Base-by-base conservation (phyloP, 2,113 vertebrate species). In the Conger conger region DNA sequence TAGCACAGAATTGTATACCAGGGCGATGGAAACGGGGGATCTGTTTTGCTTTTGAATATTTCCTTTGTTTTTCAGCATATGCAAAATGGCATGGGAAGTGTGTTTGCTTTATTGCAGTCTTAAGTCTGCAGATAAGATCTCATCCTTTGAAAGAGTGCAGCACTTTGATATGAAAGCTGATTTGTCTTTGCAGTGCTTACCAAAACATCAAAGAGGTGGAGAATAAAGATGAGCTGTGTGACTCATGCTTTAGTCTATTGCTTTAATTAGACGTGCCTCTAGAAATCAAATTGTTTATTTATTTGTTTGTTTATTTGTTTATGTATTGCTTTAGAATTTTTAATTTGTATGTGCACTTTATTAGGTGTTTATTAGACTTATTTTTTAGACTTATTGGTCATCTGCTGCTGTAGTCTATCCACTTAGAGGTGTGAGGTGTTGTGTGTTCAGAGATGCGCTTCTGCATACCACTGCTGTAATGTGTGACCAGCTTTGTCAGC, bases 91-190 rank as follows among this genome's bases (percentile, higher is more conserved):
- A 84, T 45, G 53, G 85, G 82, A 87, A 84, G 82, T 35, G 30
- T 81, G 83, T 84, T 88, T 84, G 57, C 79, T 81, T 37, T 85
- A 83, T 77, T 77, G 7, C 85, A 40, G 5, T 78, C 82, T 79
- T 86, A 42, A 79, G 78, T 79, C 68, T 50, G 68, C 77, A 89
- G 89, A 87, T 78, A 57, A 73, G 53, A 86, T 82, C 77, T 38
- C 35, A 33, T 90, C 53, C 78, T 88, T 91, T 93, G 86, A 93
- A 93, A 92, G 87, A 92, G 90, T 89, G 91, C 89, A 89, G 88
- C 85, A 35, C 87, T 90, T 92, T 86, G 54, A 88, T 84, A 45
- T 90, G 85, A 85, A 83, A 78, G 78, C 86, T 84, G 80, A 50
- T 83, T 60, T 86, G 83, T 89, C 84, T 83, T 53, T 76, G 84